These are phyloP conservation scores for Equus quagga DNA, from an alignment of 2,113 vertebrate genomes.

Conservation along the genomic window DNA sequence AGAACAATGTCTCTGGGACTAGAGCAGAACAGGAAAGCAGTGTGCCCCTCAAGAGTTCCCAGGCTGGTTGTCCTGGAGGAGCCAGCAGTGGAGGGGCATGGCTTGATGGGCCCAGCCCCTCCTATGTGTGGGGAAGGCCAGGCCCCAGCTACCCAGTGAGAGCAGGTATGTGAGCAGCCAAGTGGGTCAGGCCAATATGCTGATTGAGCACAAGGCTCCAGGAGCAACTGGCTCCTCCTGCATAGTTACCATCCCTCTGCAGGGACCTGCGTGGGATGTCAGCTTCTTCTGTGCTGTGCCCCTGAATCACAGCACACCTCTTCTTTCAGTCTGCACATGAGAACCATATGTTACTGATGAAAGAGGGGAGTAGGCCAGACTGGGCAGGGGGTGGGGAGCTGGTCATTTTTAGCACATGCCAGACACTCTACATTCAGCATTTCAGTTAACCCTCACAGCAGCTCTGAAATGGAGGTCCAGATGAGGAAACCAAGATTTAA, in stretches of 20 bases:
- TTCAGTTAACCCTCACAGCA: not conserved
- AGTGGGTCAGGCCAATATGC: not conserved
- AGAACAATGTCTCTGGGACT: not conserved
- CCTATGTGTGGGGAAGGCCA: not conserved
- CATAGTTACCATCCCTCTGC: not conserved
- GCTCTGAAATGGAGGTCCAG: not conserved
- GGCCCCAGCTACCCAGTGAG: not conserved
- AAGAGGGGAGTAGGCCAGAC: not conserved
- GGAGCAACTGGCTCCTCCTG: not conserved
- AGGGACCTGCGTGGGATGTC: not conserved
- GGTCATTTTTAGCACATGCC: not conserved
- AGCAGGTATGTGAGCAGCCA: not conserved
- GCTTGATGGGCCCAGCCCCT: not conserved
- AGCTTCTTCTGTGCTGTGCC: not conserved
- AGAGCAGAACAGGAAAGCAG: not conserved
- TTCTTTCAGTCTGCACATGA: not conserved
- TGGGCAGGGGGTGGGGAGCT: not conserved
- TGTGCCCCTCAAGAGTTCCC: not conserved
- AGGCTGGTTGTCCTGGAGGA: not conserved
- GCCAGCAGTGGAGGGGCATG: not conserved
- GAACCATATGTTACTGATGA: not conserved
- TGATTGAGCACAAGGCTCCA: not conserved
- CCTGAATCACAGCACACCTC: slow-evolving; percentile 21
- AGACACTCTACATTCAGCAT: not conserved
- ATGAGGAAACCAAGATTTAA: not conserved